A percentile compares a stretch with the other conserved stretches of the same genome.
These are phyloP conservation scores for Endomychus coccineus DNA, from an alignment of 2,888 invertebrate genomes.

Conservation along the genomic window DNA sequence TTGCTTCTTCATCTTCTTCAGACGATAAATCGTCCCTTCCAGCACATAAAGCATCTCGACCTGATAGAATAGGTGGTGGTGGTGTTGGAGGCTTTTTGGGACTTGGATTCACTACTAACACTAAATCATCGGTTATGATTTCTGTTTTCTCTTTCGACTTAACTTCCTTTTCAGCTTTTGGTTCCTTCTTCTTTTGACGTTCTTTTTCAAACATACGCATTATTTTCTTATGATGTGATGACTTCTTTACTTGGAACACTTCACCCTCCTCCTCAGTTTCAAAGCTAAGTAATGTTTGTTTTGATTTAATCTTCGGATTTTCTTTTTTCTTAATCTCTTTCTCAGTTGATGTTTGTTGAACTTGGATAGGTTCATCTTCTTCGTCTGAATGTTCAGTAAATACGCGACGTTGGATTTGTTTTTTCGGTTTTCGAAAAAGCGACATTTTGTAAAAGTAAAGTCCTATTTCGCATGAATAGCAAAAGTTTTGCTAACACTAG, in stretches of 20 bases:
- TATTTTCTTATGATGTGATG: slow-evolving; percentile 84
- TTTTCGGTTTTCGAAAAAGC: slow-evolving; percentile 79
- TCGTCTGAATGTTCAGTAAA: slow-evolving; percentile 63
- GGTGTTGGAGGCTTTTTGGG: slow-evolving; percentile 37
- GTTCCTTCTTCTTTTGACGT: slow-evolving; percentile 54
- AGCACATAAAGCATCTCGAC: slow-evolving; percentile 75
- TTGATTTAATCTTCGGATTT: slow-evolving; percentile 40
- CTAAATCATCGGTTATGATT: slow-evolving; percentile 63
- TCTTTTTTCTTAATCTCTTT: slow-evolving; percentile 35
- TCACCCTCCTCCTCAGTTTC: slow-evolving; percentile 74
- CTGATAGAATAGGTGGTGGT: slow-evolving; percentile 56
- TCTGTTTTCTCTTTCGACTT: slow-evolving; percentile 51
- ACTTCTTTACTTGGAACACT: slow-evolving; percentile 92
- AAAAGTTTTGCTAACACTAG: no score
- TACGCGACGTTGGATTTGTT: slow-evolving; percentile 70
- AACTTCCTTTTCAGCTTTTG: slow-evolving; percentile 36
- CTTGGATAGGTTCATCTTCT: slow-evolving; percentile 49
- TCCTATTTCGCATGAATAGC: no score
- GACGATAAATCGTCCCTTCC: slow-evolving; percentile 59
- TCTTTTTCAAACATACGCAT: slow-evolving; percentile 79
- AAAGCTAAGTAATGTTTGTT: slow-evolving; percentile 70
- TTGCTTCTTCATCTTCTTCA: slow-evolving; percentile 53
- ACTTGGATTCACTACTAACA: slow-evolving; percentile 47
- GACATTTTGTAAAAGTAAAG: no score
- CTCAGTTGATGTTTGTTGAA: slow-evolving; percentile 26